Evolutionary conservation across 2,888 invertebrate genomes (phyloP), one percentile per base, ranked within the genome.

Genomic region (Amphipoea oculea): DNA sequence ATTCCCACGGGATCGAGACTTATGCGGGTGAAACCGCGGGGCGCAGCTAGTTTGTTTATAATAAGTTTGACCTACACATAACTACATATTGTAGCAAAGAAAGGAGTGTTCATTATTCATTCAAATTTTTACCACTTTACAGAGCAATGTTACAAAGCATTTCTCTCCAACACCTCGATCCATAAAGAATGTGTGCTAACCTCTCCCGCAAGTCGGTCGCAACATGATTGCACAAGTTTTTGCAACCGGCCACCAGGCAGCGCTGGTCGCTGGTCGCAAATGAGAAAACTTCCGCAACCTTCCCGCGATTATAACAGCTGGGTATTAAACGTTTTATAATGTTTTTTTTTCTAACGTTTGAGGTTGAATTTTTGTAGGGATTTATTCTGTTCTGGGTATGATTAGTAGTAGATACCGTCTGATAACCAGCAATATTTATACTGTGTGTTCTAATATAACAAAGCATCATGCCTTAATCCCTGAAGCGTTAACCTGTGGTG

Each of bases 161-260:
- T 86, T 74, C 68, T 40, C 79, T 63, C 72, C 68, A 74, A 74
- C 76, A 83, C 80, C 62, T 83, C 17, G 40, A 62, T 57, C 54
- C 54, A 79, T 75, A 77, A 86, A 84, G 80, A 87, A 87, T 80
- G 77, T 87, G 75, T 87, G 87, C 84, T 36, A 62, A 73, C 80
- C 72, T 68, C 74, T 76, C 68, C 36, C 67, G 45, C 77, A 83
- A 89, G 84, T 79, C 68, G 77, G 84, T 84, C 80, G 78, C 73
- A 89, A 86, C 86, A 89, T 88, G 85, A 88, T 88, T 89, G 87
- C 84, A 82, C 81, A 89, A 88, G 89, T 89, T 90, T 83, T 82
- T 83, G 78, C 83, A 79, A 84, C 78, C 68, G 72, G 74, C 79
- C 87, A 78, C 73, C 82, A 78, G 74, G 62, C 77, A 62, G 79